phyloP scores from a whole-genome alignment of 1,140 invertebrate genomes.

The Rhagoletis pomonella region DNA sequence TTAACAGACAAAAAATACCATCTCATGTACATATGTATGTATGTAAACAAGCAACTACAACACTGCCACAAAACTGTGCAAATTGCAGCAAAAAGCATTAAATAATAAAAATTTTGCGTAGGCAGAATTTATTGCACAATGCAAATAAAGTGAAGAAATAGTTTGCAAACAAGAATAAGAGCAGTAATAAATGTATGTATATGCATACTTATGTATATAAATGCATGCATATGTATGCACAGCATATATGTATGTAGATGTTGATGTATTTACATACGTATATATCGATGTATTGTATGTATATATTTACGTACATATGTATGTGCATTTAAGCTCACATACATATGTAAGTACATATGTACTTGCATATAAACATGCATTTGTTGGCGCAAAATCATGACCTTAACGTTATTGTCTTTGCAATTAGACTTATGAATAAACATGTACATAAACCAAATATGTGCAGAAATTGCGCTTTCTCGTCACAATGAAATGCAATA shows the following conservation, averaged over 20 bases:
- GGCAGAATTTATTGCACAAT: slow-evolving; percentile 29
- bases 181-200: background rate
- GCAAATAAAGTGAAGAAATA: slow-evolving; percentile 41
- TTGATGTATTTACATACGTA: background rate
- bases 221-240: background rate
- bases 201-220: too few relatives aligned
- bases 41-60: background rate
- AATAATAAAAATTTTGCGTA: slow-evolving; percentile 38
- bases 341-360: too few relatives aligned
- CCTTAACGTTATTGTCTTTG: slow-evolving; percentile 20
- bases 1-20: too few relatives aligned
- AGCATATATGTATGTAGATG: background rate
- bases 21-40: background rate
- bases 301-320: background rate
- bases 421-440: background rate
- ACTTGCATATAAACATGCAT: too few relatives aligned
- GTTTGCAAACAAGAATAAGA: background rate
- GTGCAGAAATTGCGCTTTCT: background rate
- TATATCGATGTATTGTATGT: background rate
- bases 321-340: background rate
- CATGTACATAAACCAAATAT: background rate
- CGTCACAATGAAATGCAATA: background rate
- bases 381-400: background rate
- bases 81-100: slow-evolving; percentile 41
- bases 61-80: background rate